Base-by-base conservation (phyloP, 2,888 invertebrate genomes). In the Trissolcus japonicus region DNA sequence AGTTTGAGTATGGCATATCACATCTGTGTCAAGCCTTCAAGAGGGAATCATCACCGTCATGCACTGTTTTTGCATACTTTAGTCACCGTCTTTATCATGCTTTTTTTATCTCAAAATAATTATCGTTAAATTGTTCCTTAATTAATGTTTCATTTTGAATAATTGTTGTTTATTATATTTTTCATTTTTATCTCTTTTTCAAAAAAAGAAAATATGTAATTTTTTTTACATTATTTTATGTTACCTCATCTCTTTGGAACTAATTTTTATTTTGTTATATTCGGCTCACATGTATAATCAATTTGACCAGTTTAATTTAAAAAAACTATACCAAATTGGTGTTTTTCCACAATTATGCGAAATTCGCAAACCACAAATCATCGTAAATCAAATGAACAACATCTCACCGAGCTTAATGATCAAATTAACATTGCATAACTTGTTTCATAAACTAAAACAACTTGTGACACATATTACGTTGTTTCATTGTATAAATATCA, bases 401-500 rank as follows among this genome's bases (percentile, higher is more conserved):
- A 19, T 65, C 35, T 13, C n/a, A 35, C 4, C 35, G 2, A 21
- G n/a, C 17, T 55, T 50, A 55, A 50, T 46, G 41, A 29, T 21
- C 40, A 56, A 69, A 56, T 69, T 59, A 46, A 61, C 21, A 35
- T 73, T 73, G 65, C 73, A 60, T 51, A 73, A 73, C 17, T 29
- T 13, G 19, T 66, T 48, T 50, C 55, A 67, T 61, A 67, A 60
- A 56, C 11, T 16, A 55, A 56, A 48, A 59, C 46, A 48, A 21
- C 41, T 65, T 69, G 62, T 57, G 60, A 65, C 68, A 65, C 48
- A 67, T 55, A 62, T 63, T 66, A 35, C 56, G 35, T 19, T 40
- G 41, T 40, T 69, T 69, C 53, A 69, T 76, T 65, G 69, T 69
- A 61, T 55, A 69, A 60, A 56, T 76, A 65, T 76, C 60, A 61